Evolutionary conservation across 2,797 vertebrate genomes (phyloP), one percentile per base, ranked within the genome.

Genomic region (Erpetoichthys calabaricus): DNA sequence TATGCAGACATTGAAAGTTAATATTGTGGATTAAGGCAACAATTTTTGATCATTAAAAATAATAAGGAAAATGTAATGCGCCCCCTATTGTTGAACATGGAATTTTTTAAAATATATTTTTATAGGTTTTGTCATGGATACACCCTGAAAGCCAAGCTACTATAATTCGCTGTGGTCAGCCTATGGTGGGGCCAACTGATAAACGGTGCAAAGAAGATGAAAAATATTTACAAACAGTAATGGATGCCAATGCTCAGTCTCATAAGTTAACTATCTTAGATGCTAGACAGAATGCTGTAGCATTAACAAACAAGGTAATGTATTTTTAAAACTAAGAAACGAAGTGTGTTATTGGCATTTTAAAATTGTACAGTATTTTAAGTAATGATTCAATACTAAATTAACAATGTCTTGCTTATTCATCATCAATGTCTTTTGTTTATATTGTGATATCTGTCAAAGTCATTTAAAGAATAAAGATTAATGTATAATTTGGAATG

Each of bases 171-270:
- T 91, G 91, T 72, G 90, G 94, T 71, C 94, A 98, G 72, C 95
- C 95, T 0, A 67, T 93, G 2, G 91, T 98, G 1, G 94, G 94
- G 42, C 87, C 90, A 0, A 86, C 77, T 5, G 93, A 97, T 69
- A 92, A 91, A 2, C 89, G 89, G 57, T 95, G 94, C 64, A 96
- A 92, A 74, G 95, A 98, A 59, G 95, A 98, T 9, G 95, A 98
- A 56, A 91, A 85, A 57, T 88, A 89, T 58, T 75, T 98, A 57
- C 95, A 98, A 60, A 86, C 88, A 44, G 91, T 98, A 73, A 95
- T 98, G 91, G 94, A 98, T 41, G 91, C 94, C 66, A 98, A 98
- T 1, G 95, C 95, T 10, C 95, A 98, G 72, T 95, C 94, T 5
- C 95, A 98, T 69, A 98, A 98, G 65, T 88, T 98, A 46, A 85